These are phyloP conservation scores for Acridotheres tristis DNA, from an alignment of 2,797 vertebrate species.

Conservation along the genomic window DNA sequence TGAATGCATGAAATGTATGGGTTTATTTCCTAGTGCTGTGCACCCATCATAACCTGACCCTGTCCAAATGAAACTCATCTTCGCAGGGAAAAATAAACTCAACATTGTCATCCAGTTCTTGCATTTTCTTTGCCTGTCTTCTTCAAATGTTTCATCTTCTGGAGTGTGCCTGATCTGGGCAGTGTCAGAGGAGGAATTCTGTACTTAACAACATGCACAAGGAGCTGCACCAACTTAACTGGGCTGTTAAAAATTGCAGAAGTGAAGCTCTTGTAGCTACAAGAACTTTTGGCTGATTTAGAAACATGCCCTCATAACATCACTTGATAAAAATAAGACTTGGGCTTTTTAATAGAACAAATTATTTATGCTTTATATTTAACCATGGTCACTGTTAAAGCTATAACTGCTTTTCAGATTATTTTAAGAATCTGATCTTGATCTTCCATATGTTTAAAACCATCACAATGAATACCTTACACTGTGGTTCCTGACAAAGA, in stretches of 20 bases:
- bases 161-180: neutral
- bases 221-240: conserved; percentile 37
- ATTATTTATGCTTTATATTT: conserved; percentile 80
- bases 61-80: neutral
- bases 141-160: neutral
- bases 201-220: conserved; percentile 31
- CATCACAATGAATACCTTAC: conserved; percentile 62
- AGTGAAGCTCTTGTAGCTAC: neutral
- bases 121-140: neutral
- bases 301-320: conserved; percentile 71
- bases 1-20: neutral
- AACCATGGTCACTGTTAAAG: conserved; percentile 67
- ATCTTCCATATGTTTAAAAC: conserved; percentile 68
- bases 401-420: conserved; percentile 77
- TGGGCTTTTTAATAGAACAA: conserved; percentile 77
- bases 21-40: neutral
- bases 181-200: conserved; percentile 35
- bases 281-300: conserved; percentile 62
- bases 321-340: conserved; percentile 77
- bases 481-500: neutral
- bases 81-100: neutral
- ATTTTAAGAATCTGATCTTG: conserved; percentile 74
- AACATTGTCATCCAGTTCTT: neutral
- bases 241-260: conserved; percentile 28
- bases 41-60: neutral